Conservation (phyloP, 2,797 vertebrate genomes). For the Malacoctenus gilli region DNA sequence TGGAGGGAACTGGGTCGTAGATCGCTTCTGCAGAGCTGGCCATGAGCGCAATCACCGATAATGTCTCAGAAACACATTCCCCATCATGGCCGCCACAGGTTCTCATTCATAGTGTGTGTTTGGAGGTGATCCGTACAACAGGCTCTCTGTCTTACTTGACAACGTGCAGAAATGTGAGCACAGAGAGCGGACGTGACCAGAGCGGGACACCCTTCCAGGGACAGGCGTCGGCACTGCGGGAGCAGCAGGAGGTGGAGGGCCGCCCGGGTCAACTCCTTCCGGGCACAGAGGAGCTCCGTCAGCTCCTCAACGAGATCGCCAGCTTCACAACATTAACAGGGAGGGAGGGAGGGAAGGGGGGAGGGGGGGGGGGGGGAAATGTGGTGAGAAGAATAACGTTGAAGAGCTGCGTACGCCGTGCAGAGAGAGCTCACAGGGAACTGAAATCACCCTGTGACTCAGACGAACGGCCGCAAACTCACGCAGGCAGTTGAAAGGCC, state of each 20-base stretch:
- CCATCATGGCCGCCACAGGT: no score
- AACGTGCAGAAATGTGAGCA: constrained; percentile 79
- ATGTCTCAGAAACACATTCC: no score
- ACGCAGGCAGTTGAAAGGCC: constrained; percentile 87
- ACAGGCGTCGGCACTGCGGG: constrained; percentile 83
- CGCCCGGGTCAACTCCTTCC: constrained; percentile 77
- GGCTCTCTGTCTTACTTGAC: constrained; percentile 77
- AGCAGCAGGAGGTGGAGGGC: constrained; percentile 87
- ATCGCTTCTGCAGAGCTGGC: no score
- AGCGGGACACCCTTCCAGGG: constrained; percentile 73
- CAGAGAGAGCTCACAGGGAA: no score
- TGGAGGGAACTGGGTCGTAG: no score
- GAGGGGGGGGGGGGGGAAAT: neutral
- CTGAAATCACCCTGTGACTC: no score
- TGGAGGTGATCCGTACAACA: no score
- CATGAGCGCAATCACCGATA: no score
- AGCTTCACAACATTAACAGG: no score
- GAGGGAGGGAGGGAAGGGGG: neutral
- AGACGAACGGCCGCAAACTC: constrained; percentile 59
- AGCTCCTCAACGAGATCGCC: constrained; percentile 82
- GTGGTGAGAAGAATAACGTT: no score
- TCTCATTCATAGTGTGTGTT: no score
- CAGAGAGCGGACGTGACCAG: constrained; percentile 80
- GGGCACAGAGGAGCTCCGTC: constrained; percentile 72
- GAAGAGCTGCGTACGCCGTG: no score